These are phyloP conservation scores for Notodonta ziczac DNA, from an alignment of 2,888 invertebrate species.

Conservation along the genomic window DNA sequence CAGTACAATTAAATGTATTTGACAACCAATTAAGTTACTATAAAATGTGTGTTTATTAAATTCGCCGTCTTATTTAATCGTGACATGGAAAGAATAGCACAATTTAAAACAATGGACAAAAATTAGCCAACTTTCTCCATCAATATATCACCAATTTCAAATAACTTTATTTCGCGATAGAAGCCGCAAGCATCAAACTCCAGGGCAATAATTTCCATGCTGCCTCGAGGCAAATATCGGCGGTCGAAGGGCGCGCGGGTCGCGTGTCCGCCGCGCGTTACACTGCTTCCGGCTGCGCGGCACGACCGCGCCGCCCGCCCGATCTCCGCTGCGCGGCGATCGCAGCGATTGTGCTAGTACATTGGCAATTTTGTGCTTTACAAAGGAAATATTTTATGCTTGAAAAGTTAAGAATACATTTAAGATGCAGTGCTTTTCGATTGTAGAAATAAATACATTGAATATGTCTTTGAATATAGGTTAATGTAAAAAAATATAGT, in stretches of 20 bases:
- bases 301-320: slow-evolving; percentile 17
- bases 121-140: not conserved
- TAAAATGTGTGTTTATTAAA: no score
- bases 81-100: not conserved
- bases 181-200: not conserved
- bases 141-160: not conserved
- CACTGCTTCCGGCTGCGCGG: slow-evolving; percentile 28
- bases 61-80: no score
- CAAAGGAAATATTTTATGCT: not conserved
- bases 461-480: no score
- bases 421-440: no score
- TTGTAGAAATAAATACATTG: no score
- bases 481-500: no score
- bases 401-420: not conserved
- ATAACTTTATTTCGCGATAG: not conserved
- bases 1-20: no score
- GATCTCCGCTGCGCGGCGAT: slow-evolving; percentile 14
- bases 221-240: not conserved
- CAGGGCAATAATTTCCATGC: not conserved
- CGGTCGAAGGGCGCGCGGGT: slow-evolving; percentile 4
- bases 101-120: not conserved
- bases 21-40: no score
- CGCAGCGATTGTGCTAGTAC: slow-evolving; percentile 29
- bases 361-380: slow-evolving; percentile 38
- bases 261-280: slow-evolving; percentile 40